Evolutionary conservation across 2,797 vertebrate genomes (phyloP).

Genomic region (Hyperoplus immaculatus): DNA sequence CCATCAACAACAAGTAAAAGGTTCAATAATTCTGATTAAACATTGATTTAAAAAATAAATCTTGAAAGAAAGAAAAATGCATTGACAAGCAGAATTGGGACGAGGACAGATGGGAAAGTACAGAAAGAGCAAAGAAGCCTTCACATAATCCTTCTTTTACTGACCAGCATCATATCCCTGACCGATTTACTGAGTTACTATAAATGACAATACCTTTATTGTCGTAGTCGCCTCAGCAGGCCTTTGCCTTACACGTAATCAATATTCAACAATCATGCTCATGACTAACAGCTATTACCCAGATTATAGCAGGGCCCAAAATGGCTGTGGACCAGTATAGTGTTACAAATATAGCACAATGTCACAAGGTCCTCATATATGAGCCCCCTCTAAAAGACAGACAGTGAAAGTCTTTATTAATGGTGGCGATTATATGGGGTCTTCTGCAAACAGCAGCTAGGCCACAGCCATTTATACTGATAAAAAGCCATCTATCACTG

Average conservation of each 20-base stretch:
- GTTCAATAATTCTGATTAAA: neutral
- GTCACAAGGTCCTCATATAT: constrained; percentile 37
- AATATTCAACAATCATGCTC: constrained; percentile 61
- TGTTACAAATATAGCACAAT: constrained; percentile 65
- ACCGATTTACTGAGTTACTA: constrained; percentile 28
- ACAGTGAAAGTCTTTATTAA: constrained; percentile 2
- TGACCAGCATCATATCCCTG: constrained; percentile 1
- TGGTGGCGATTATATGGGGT: constrained; percentile 24
- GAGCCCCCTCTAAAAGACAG: neutral
- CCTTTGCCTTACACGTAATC: constrained; percentile 54
- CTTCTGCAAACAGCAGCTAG: constrained; percentile 35
- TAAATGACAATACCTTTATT: constrained; percentile 39
- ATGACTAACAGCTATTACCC: constrained; percentile 66
- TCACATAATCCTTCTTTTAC: constrained; percentile 4
- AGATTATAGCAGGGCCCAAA: constrained; percentile 59
- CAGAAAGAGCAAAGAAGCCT: neutral
- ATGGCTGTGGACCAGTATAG: constrained; percentile 59
- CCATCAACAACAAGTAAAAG: neutral
- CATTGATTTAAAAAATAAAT: no score
- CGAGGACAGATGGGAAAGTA: neutral
- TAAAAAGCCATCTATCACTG: constrained; percentile 25
- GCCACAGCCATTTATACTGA: constrained; percentile 48
- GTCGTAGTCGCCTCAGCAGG: constrained; percentile 43
- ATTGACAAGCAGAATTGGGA: neutral
- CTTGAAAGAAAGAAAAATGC: constrained; percentile 1